Evolutionary conservation across 2,113 vertebrate species (phyloP), one percentile per base, ranked within the genome.

Genomic region (Elanus axillaris): DNA sequence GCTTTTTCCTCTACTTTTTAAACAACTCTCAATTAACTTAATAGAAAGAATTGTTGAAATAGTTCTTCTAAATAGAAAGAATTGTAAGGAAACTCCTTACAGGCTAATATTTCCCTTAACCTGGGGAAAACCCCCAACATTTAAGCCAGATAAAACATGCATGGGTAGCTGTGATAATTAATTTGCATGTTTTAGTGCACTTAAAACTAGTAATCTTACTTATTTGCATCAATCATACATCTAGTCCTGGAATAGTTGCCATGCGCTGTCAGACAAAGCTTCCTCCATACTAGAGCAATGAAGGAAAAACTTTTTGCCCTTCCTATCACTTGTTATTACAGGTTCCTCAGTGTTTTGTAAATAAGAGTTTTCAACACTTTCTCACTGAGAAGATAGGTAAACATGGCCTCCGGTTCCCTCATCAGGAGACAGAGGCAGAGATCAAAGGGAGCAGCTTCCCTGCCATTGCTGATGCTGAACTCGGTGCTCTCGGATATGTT

Each of bases 151-250:
- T 16, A 7, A 93, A 93, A 62, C 77, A 90, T 21, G 75, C 72
- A 43, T 13, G 67, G 87, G 5, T 63, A 77, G 77, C 60, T 22
- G 38, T 82, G 59, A 84, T 92, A 97, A 97, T 97, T 98, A 95
- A 96, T 96, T 96, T 95, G 92, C 67, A 87, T 38, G 22, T 82
- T 96, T 95, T 86, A 93, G 91, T 86, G 91, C 94, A 92, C 91
- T 96, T 95, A 94, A 94, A 94, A 94, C 58, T 36, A 87, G 92
- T 69, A 89, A 95, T 93, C 94, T 93, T 40, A 38, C 80, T 50
- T 72, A 38, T n/a, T 81, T 50, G 60, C 86, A 53, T 91, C 76
- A 68, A 15, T 45, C 93, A 52, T 6, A 0, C 14, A 22, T 23
- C 43, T 11, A 18, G 47, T 43, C 58, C 72, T 63, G 48, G 26